phyloP scores from a whole-genome alignment of 2,797 vertebrate genomes.

The Bovichtus variegatus region DNA sequence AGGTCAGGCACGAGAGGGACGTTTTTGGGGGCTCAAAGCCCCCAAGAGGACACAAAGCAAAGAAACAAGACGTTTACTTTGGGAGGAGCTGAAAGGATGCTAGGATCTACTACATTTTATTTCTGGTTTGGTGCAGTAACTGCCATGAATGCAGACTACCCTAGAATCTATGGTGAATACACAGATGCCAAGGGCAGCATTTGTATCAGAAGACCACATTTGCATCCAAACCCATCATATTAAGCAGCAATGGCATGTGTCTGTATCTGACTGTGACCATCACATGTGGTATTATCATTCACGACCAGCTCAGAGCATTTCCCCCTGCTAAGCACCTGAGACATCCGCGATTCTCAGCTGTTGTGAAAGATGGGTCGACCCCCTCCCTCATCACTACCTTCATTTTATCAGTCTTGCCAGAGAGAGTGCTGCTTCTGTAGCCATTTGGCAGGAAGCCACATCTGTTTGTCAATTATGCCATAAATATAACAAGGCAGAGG shows the following conservation, averaged over 20 bases:
- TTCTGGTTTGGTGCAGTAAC: neutral
- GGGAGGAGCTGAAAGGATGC: neutral
- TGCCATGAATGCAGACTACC: slow-evolving; percentile 11
- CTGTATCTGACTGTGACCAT: slow-evolving; percentile 32
- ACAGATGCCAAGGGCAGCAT: slow-evolving; percentile 10
- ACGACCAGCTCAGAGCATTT: slow-evolving; percentile 32
- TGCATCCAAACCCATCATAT: slow-evolving; percentile 22
- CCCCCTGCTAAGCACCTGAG: slow-evolving; percentile 41
- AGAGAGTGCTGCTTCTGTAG: slow-evolving; percentile 69
- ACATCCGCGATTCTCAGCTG: slow-evolving; percentile 47
- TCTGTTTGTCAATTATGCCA: slow-evolving; percentile 79
- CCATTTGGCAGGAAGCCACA: slow-evolving; percentile 74
- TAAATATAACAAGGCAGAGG: slow-evolving; percentile 81
- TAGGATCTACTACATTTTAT: neutral
- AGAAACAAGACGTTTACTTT: neutral
- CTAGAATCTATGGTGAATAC: neutral
- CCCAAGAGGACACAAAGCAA: neutral
- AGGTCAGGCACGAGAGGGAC: neutral
- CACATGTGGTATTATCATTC: slow-evolving; percentile 29
- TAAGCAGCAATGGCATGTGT: slow-evolving; percentile 18
- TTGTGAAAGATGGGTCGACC: slow-evolving; percentile 39
- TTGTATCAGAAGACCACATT: too few species aligned
- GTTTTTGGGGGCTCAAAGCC: neutral
- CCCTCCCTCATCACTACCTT: slow-evolving; percentile 41
- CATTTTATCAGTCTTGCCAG: slow-evolving; percentile 52